Percentiles rank a stretch among this genome's conserved stretches.
These are phyloP conservation scores for Gallinago stenura DNA, from an alignment of 2,797 vertebrate species.

Conservation along the genomic window DNA sequence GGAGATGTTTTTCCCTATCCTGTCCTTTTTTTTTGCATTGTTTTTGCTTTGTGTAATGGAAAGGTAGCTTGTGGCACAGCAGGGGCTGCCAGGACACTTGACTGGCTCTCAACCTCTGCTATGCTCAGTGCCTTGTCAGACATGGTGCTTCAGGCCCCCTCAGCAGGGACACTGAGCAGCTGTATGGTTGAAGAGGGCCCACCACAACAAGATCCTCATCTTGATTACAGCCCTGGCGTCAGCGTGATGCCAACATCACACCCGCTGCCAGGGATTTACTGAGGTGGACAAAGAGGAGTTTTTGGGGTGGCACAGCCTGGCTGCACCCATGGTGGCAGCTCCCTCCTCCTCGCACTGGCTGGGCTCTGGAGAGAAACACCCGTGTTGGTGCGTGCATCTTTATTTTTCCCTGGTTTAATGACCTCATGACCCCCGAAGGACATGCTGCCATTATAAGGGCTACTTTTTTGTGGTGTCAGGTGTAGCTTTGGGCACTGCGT, in stretches of 20 bases:
- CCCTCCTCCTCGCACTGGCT: background rate
- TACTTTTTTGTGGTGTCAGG: background rate
- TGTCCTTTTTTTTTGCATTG: background rate
- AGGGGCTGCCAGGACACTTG: background rate
- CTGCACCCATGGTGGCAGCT: rapidly evolving
- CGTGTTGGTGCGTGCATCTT: rapidly evolving
- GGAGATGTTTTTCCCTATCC: background rate
- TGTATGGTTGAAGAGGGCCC: background rate
- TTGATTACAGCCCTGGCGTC: background rate
- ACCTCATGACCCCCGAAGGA: background rate
- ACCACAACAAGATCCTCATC: background rate
- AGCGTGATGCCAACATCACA: rapidly evolving
- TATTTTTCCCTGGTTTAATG: background rate
- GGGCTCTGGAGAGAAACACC: background rate
- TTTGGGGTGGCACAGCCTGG: background rate
- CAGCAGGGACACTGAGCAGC: rapidly evolving
- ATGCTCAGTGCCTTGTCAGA: background rate
- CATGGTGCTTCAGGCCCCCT: background rate
- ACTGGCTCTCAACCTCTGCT: background rate
- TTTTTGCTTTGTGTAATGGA: background rate
- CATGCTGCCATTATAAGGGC: background rate
- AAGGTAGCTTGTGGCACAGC: background rate
- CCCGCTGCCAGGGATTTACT: background rate
- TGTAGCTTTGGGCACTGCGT: background rate
- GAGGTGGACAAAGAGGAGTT: background rate